Conservation (phyloP, 2,888 invertebrate genomes). For the Tetheella fluctuosa region DNA sequence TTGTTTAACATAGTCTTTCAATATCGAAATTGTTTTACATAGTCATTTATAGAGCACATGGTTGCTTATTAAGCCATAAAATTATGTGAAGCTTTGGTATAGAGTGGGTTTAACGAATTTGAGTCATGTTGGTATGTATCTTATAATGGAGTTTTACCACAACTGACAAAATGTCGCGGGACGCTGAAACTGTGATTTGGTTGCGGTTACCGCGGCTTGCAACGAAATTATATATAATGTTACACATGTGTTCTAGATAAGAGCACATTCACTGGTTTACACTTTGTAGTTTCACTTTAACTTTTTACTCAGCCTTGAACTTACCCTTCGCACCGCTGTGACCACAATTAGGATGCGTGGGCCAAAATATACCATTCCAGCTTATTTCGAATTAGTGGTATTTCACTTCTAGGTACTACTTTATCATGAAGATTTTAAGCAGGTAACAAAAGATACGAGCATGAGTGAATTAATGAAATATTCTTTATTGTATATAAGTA, state of each 20-base stretch:
- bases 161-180: conserved; percentile 29
- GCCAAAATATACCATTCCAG: background rate
- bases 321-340: background rate
- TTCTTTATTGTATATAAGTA: background rate
- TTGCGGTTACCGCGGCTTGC: conserved; percentile 26
- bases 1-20: background rate
- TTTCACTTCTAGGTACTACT: background rate
- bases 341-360: background rate
- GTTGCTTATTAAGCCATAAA: background rate
- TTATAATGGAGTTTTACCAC: conserved; percentile 55
- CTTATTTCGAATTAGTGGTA: background rate
- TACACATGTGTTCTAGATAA: background rate
- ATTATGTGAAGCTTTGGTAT: conserved; percentile 10
- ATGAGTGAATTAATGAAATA: background rate
- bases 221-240: conserved; percentile 6
- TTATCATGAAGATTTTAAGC: background rate
- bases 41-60: background rate
- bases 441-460: background rate
- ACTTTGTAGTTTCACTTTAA: background rate
- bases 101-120: conserved; percentile 28
- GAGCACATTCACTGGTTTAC: background rate
- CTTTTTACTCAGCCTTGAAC: background rate
- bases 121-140: conserved; percentile 35
- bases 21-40: background rate
- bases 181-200: conserved; percentile 20